These are phyloP conservation scores for Miniopterus natalensis DNA, from an alignment of 2,113 vertebrate genomes.

Conservation along the genomic window DNA sequence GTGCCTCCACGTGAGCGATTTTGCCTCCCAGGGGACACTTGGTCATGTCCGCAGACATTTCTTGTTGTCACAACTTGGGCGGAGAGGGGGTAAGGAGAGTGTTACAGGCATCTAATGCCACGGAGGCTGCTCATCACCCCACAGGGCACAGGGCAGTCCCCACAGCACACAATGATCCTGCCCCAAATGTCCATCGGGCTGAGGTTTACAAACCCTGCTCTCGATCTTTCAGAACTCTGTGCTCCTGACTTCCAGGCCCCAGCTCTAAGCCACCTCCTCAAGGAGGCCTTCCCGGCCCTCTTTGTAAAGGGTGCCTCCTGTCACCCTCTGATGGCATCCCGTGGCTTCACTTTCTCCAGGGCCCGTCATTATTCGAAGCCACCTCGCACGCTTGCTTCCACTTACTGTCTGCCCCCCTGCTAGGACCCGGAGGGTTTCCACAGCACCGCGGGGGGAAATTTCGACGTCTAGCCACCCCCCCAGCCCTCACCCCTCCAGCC, in stretches of 20 bases:
- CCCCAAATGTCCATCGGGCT: accelerated
- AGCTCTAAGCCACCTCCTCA: background rate
- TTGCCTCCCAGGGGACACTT: accelerated
- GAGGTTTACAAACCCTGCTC: background rate
- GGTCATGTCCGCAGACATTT: background rate
- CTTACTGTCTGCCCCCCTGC: background rate
- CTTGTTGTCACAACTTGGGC: background rate
- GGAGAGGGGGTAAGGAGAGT: accelerated
- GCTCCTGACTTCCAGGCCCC: background rate
- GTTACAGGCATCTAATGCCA: background rate
- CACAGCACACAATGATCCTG: background rate
- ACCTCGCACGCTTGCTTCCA: background rate
- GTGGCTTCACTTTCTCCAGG: accelerated
- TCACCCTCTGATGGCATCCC: background rate
- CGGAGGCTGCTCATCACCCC: background rate
- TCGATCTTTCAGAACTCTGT: background rate
- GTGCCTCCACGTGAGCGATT: background rate
- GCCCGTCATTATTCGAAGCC: background rate
- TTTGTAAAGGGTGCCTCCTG: background rate
- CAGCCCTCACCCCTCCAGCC: background rate
- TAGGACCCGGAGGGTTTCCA: background rate
- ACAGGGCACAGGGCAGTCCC: too few species aligned
- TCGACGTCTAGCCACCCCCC: background rate
- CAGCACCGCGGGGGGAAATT: constrained; percentile 26
- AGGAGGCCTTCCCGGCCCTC: background rate